These are phyloP conservation scores for Furcifer pardalis DNA, from an alignment of 2,797 vertebrate genomes.

Conservation along the genomic window DNA sequence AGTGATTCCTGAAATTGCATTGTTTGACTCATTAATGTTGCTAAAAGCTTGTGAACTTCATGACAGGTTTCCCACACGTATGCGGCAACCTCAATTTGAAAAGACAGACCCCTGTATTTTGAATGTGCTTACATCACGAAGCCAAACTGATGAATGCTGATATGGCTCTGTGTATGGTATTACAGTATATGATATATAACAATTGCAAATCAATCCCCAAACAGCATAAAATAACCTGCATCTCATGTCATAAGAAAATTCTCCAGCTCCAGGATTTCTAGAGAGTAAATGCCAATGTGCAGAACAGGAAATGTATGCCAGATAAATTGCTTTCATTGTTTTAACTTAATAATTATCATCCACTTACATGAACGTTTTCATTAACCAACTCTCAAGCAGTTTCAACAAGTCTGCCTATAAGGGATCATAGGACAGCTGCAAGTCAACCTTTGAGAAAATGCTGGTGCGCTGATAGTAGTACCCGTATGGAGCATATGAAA, in stretches of 20 bases:
- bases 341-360: neutral
- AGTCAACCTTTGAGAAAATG: neutral
- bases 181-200: neutral
- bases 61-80: too few species aligned
- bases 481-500: neutral
- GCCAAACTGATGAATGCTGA: neutral
- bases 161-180: neutral
- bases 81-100: too few species aligned
- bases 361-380: neutral
- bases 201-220: neutral
- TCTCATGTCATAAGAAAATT: neutral
- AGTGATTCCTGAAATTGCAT: too few species aligned
- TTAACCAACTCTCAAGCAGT: neutral
- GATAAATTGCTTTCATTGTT: neutral
- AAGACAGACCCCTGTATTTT: neutral
- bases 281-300: neutral
- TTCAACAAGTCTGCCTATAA: conserved; percentile 5
- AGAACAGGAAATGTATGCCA: neutral
- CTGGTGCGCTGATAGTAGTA: neutral
- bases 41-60: too few species aligned
- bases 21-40: too few species aligned
- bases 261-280: neutral
- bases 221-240: neutral
- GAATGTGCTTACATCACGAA: neutral
- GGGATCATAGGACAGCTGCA: neutral